Percentiles rank a stretch among this genome's conserved stretches.
phyloP scores from a whole-genome alignment of 1,140 invertebrate species.

The Drosophila trapezifrons region DNA sequence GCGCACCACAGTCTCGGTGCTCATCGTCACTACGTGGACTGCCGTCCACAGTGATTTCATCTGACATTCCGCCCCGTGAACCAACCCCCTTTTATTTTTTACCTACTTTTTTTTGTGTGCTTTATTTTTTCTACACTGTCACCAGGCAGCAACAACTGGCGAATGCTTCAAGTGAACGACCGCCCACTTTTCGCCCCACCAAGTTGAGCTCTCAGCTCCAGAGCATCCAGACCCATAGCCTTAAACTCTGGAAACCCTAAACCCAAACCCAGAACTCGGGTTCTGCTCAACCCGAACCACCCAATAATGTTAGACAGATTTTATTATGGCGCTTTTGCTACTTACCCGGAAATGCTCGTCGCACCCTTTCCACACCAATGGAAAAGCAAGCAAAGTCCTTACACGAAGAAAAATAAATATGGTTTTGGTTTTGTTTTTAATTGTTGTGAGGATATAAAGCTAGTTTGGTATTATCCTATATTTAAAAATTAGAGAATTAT shows the following conservation, averaged over 20 bases:
- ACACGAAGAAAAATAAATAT: background rate
- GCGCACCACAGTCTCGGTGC: too few species aligned
- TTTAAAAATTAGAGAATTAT: too few species aligned
- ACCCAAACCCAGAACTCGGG: constrained; percentile 16
- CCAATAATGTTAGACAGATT: constrained; percentile 67
- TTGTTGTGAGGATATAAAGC: too few species aligned
- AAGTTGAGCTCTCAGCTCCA: background rate
- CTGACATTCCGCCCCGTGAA: constrained; percentile 30
- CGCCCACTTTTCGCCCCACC: constrained; percentile 11
- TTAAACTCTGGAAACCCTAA: background rate
- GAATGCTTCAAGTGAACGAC: constrained; percentile 32
- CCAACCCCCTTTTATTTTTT: constrained; percentile 18
- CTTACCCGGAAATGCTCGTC: constrained; percentile 71
- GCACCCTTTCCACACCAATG: constrained; percentile 50
- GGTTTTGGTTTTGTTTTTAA: too few species aligned
- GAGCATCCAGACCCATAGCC: constrained; percentile 6
- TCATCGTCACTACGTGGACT: too few species aligned
- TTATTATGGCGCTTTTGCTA: constrained; percentile 66
- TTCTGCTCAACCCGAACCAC: constrained; percentile 11
- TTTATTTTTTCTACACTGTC: constrained; percentile 17
- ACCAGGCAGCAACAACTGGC: constrained; percentile 24
- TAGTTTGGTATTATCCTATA: background rate
- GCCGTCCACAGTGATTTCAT: too few species aligned
- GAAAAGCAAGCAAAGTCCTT: constrained; percentile 8
- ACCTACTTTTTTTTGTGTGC: constrained; percentile 17